These are phyloP conservation scores for Solea senegalensis DNA, from an alignment of 2,113 vertebrate species.

Conservation along the genomic window DNA sequence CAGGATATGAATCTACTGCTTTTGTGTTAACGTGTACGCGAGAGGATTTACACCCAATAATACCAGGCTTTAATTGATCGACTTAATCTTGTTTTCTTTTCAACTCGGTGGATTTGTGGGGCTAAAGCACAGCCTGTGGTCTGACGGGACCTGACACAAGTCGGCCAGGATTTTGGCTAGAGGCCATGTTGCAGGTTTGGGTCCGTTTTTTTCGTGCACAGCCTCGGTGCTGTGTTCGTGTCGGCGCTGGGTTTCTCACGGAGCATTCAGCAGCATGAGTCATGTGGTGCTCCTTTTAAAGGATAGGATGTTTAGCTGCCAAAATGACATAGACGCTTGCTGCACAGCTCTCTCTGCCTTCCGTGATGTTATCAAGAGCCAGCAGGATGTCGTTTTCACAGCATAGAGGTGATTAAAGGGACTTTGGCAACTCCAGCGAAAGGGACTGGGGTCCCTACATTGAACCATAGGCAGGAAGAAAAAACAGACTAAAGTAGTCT, in stretches of 20 bases:
- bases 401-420: too few relatives aligned
- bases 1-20: conserved; percentile 18
- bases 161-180: conserved; percentile 33
- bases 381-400: background rate
- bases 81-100: conserved; percentile 26
- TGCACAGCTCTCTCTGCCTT: conserved; percentile 56
- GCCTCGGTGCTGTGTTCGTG: conserved; percentile 51
- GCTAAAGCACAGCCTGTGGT: conserved; percentile 20
- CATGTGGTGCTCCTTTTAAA: conserved; percentile 50
- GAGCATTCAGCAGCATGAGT: conserved; percentile 53
- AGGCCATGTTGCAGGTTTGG: conserved; percentile 18
- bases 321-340: conserved; percentile 51
- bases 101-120: conserved; percentile 25
- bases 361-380: conserved; percentile 12
- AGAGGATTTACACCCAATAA: conserved; percentile 23
- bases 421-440: too few relatives aligned
- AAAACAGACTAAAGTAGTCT: too few relatives aligned
- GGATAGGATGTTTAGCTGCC: conserved; percentile 58
- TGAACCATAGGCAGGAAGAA: too few relatives aligned
- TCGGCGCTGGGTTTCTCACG: conserved; percentile 26
- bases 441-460: too few relatives aligned
- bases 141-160: conserved; percentile 19
- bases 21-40: conserved; percentile 11
- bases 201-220: conserved; percentile 9
- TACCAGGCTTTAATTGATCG: conserved; percentile 17